Percentiles rank a stretch among this genome's conserved stretches.
phyloP scores from a whole-genome alignment of 2,113 vertebrate genomes.

The Pachyramphus minor region DNA sequence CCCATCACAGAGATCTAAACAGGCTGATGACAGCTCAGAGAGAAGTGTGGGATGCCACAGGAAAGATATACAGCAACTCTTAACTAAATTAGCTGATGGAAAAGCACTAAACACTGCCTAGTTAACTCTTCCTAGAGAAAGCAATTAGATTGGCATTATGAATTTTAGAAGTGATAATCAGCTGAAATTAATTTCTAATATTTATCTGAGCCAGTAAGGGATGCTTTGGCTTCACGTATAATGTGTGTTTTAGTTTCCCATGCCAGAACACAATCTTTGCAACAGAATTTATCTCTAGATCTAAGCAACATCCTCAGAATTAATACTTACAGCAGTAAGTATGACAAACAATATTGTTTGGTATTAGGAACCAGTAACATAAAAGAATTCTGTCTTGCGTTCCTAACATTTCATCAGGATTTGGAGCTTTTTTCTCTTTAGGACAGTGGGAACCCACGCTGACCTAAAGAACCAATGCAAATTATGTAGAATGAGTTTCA shows the following conservation, averaged over 20 bases:
- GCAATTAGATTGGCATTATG: not conserved
- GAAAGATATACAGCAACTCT: not conserved
- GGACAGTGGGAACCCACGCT: not conserved
- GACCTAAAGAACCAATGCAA: not conserved
- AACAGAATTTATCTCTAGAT: not conserved
- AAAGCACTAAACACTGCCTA: not conserved
- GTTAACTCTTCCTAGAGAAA: not conserved
- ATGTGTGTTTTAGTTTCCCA: not conserved
- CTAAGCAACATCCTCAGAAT: not conserved
- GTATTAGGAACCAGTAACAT: not conserved
- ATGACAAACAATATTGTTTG: not conserved
- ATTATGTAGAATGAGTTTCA: not conserved
- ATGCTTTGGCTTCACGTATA: not conserved
- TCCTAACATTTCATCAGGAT: not conserved
- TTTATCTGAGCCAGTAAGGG: not conserved
- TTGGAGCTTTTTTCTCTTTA: not conserved
- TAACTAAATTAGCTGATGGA: not conserved
- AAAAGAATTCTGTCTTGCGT: not conserved
- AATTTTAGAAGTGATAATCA: not conserved
- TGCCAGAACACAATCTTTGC: not conserved
- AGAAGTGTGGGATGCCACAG: not conserved
- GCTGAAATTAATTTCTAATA: not conserved
- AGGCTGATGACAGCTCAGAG: not conserved
- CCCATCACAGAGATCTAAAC: not conserved
- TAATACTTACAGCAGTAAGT: not conserved